Evolutionary conservation across 2,888 invertebrate species (phyloP).

Genomic region (Tuta absoluta): DNA sequence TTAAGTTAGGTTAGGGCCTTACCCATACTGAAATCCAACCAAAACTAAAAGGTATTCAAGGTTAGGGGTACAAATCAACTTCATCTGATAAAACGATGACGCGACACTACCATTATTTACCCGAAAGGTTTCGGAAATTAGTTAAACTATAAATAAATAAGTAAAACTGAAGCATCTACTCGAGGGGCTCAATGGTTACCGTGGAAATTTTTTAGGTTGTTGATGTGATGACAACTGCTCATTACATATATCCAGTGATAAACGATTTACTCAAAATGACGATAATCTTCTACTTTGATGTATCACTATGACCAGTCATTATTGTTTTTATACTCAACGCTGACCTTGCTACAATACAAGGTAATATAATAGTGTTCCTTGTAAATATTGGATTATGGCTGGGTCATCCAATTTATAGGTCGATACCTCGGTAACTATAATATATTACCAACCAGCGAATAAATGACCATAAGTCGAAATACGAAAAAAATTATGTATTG

Average conservation of each 20-base stretch:
- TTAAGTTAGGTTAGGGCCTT: background rate
- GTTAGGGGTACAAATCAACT: conserved; percentile 4
- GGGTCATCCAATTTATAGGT: background rate
- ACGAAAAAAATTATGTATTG: too few species aligned
- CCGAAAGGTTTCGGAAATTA: background rate
- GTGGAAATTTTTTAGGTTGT: too few species aligned
- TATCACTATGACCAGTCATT: too few species aligned
- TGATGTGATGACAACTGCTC: too few species aligned
- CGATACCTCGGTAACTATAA: too few species aligned
- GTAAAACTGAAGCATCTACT: too few species aligned
- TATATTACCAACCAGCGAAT: too few species aligned
- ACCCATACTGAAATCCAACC: background rate
- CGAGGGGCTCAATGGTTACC: too few species aligned
- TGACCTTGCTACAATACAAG: background rate
- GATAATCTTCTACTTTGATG: too few species aligned
- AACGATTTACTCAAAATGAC: too few species aligned
- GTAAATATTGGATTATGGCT: background rate
- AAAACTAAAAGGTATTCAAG: background rate
- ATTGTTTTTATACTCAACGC: background rate
- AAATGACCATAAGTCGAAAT: too few species aligned
- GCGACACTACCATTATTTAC: conserved; percentile 5
- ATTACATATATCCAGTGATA: too few species aligned
- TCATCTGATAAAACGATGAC: conserved; percentile 1
- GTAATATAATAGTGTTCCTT: background rate
- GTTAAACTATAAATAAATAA: conserved; percentile 1